Conservation (phyloP, 2,797 vertebrate species). For the Pagetopsis macropterus region DNA sequence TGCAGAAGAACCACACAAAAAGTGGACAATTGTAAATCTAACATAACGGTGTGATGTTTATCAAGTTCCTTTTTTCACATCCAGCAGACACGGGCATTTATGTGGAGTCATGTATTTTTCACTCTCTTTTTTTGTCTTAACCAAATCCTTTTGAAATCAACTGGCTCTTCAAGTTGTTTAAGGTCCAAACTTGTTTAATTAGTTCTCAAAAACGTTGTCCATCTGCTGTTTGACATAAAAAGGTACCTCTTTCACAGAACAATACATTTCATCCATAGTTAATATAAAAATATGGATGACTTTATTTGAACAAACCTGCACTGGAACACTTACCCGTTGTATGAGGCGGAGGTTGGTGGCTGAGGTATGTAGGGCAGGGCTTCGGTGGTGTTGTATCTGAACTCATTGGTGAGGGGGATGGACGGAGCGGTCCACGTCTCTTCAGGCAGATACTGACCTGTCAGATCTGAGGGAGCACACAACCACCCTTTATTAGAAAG, state of each 20-base stretch:
- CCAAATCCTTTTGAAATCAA: neutral
- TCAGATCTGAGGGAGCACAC: conserved; percentile 59
- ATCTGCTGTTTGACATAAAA: neutral
- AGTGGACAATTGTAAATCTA: neutral
- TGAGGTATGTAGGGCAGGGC: conserved; percentile 85
- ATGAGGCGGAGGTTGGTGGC: conserved; percentile 79
- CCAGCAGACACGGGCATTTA: neutral
- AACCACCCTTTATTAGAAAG: neutral
- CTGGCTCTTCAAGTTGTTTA: neutral
- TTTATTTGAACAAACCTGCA: neutral
- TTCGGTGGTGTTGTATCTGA: conserved; percentile 90
- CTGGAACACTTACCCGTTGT: conserved; percentile 84
- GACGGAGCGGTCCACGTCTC: conserved; percentile 91
- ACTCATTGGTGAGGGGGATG: conserved; percentile 89
- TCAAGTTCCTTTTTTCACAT: neutral
- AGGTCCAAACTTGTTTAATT: neutral
- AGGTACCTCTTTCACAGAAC: neutral
- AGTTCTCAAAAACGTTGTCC: no score
- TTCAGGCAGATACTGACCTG: conserved; percentile 86
- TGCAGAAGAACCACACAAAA: no score
- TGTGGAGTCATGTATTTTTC: neutral
- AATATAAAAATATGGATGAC: neutral
- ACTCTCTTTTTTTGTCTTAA: neutral
- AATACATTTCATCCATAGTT: neutral
- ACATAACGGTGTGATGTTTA: neutral